Percentiles rank a stretch among this genome's conserved stretches.
phyloP scores from a whole-genome alignment of 2,888 invertebrate genomes.

The Drosophila aldrichi region DNA sequence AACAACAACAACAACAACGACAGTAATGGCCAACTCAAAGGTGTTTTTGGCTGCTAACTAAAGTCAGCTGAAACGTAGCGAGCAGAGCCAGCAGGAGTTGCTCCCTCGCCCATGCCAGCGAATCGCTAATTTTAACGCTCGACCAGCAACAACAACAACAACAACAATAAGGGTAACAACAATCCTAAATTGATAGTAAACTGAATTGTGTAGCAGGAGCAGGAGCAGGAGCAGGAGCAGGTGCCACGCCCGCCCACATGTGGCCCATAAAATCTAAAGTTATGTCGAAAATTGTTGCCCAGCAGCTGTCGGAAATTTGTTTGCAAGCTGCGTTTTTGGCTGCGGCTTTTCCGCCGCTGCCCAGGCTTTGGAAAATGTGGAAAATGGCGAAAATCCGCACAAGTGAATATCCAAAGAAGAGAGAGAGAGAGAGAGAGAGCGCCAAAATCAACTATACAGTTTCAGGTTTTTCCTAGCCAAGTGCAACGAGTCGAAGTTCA shows the following conservation, averaged over 20 bases:
- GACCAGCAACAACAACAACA: constrained; percentile 25
- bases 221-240: background rate
- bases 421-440: constrained; percentile 40
- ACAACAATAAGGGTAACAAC: constrained; percentile 12
- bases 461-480: constrained; percentile 7
- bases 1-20: constrained; percentile 1
- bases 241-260: constrained; percentile 55
- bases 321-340: constrained; percentile 44
- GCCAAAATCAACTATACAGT: constrained; percentile 44
- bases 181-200: constrained; percentile 69
- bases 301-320: constrained; percentile 73
- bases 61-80: constrained; percentile 1
- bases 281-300: constrained; percentile 70
- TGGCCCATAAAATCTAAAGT: constrained; percentile 75
- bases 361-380: constrained; percentile 19
- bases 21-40: constrained; percentile 12
- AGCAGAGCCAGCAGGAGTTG: background rate
- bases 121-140: constrained; percentile 68
- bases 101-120: constrained; percentile 13
- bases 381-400: constrained; percentile 15
- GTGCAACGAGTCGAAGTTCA: background rate
- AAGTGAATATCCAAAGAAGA: background rate
- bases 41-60: constrained; percentile 34
- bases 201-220: constrained; percentile 30
- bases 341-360: constrained; percentile 29